Base-by-base conservation (phyloP, 2,888 invertebrate genomes). In the Drosophila atripex region DNA sequence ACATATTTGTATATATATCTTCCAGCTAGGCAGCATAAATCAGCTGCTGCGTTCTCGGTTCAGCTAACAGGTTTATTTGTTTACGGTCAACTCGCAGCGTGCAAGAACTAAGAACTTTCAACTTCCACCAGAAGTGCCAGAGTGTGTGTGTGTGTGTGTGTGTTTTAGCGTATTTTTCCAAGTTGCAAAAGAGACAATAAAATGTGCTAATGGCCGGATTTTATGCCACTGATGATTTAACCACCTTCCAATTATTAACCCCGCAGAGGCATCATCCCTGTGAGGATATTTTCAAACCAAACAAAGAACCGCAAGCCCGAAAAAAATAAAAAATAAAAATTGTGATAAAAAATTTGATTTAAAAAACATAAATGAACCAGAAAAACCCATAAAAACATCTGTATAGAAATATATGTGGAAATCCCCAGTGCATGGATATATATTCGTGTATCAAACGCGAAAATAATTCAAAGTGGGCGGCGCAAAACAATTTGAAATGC, bases 31-130 rank as follows among this genome's bases (percentile, higher is more conserved):
- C 59, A 59, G 58, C 73, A 73, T 73, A 73, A 73, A 68, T 73
- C 80, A 80, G 84, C 59, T 56, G 66, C 70, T 51, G 35, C 59
- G 60, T 58, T 51, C 66, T 59, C 58, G 71, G 56, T 73, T 52
- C 59, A 54, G 47, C 75, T 53, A 85, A 85, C 84, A 86, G 84
- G 84, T 86, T 85, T 85, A 78, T 78, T 84, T 85, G 80, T 79
- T 80, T 80, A 78, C 64, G 69, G 63, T 76, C 57, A 76, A 72
- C 46, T 56, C 28, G 58, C 58, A 38, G 60, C 50, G n/a, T 70
- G 71, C 61, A 60, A 50, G 68, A 70, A 61, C 51, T 63, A 54
- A 50, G 68, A 71, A 63, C 51, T 70, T 71, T 70, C 41, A 55
- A 61, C 53, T 70, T 46, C 18, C 25, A 53, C 53, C 64, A 3